Evolutionary conservation across 2,888 invertebrate species (phyloP).

Genomic region (Phengaris arion): DNA sequence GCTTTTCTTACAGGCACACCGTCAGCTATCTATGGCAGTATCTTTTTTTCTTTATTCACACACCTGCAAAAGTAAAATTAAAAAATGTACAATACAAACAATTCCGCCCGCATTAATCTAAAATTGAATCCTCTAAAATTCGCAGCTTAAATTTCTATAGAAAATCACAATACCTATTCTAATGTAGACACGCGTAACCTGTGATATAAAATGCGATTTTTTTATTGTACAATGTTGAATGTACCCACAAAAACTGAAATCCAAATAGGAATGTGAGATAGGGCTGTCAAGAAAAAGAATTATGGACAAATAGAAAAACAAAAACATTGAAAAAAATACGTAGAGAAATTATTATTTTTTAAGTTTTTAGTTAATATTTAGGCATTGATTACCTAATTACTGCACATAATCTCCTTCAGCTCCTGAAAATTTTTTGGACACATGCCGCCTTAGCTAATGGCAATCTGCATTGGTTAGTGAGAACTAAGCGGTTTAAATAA

Average conservation of each 20-base stretch:
- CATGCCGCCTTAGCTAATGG: too few species aligned
- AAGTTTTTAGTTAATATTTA: too few species aligned
- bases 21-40: background rate
- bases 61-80: constrained; percentile 30
- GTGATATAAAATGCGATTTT: constrained; percentile 49
- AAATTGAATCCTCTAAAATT: constrained; percentile 44
- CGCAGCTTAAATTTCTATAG: constrained; percentile 46
- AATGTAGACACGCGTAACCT: constrained; percentile 60
- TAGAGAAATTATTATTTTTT: too few species aligned
- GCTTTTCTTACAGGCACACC: background rate
- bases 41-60: background rate
- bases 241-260: constrained; percentile 64
- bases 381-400: too few species aligned
- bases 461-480: too few species aligned
- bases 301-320: too few species aligned
- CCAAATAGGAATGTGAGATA: constrained; percentile 53
- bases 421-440: too few species aligned
- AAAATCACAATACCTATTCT: constrained; percentile 53
- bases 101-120: constrained; percentile 39
- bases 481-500: too few species aligned
- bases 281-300: constrained; percentile 2
- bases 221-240: constrained; percentile 34
- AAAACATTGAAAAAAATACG: too few species aligned
- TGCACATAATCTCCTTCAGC: too few species aligned
- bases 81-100: constrained; percentile 31